These are phyloP conservation scores for Parnassius orleans DNA, from an alignment of 2,888 invertebrate genomes.

Conservation along the genomic window DNA sequence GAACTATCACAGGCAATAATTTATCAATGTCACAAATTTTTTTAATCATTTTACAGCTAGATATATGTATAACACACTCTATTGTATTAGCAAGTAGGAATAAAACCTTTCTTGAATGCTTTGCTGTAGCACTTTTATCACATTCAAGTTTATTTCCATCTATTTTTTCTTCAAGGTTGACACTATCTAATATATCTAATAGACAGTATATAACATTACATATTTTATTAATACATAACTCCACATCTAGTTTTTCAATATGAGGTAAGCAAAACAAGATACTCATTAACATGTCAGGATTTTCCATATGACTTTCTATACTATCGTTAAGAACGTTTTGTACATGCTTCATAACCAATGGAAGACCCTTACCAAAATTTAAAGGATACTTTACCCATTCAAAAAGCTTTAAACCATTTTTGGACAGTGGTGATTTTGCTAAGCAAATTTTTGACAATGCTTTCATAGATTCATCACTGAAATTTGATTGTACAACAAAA, in stretches of 20 bases:
- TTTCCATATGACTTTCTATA: constrained; percentile 56
- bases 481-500: constrained; percentile 76
- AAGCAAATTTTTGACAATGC: constrained; percentile 84
- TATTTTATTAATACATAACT: constrained; percentile 48
- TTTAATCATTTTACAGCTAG: constrained; percentile 68
- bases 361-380: constrained; percentile 73
- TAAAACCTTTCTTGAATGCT: constrained; percentile 64
- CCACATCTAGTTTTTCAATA: constrained; percentile 68
- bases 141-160: constrained; percentile 53
- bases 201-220: constrained; percentile 58
- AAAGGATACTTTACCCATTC: constrained; percentile 86
- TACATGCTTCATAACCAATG: constrained; percentile 62
- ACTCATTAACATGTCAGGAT: constrained; percentile 68
- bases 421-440: constrained; percentile 83
- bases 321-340: constrained; percentile 53
- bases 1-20: constrained; percentile 66
- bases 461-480: constrained; percentile 78
- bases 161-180: constrained; percentile 53
- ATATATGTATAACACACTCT: constrained; percentile 82
- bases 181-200: constrained; percentile 49
- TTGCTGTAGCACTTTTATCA: constrained; percentile 53
- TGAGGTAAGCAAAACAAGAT: constrained; percentile 80
- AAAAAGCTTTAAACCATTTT: constrained; percentile 80
- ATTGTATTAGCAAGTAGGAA: constrained; percentile 81
- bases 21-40: constrained; percentile 66